Conservation (phyloP, 2,888 invertebrate genomes). For the Drosophila flavopinicola region DNA sequence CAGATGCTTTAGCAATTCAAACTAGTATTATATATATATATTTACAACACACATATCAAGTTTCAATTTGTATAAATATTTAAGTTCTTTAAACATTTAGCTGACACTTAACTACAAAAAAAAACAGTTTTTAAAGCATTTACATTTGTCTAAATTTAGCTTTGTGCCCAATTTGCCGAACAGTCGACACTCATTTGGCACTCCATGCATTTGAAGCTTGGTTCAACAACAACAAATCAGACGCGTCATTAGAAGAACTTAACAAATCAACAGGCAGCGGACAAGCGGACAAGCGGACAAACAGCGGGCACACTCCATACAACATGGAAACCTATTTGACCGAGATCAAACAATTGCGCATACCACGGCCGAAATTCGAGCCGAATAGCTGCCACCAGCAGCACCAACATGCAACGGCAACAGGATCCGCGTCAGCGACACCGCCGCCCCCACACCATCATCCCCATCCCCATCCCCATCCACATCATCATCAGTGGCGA, state of each 20-base stretch:
- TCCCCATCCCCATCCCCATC: slow-evolving; percentile 38
- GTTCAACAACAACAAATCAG: slow-evolving; percentile 63
- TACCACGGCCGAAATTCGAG: slow-evolving; percentile 92
- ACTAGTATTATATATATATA: too few relatives aligned
- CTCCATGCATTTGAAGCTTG: slow-evolving; percentile 45
- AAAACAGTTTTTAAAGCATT: background rate
- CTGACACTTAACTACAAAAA: background rate
- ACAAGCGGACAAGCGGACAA: slow-evolving; percentile 61
- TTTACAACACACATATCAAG: too few relatives aligned
- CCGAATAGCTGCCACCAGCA: slow-evolving; percentile 83
- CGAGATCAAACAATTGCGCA: slow-evolving; percentile 92
- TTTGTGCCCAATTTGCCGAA: slow-evolving; percentile 2
- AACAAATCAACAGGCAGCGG: slow-evolving; percentile 65
- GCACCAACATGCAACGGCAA: slow-evolving; percentile 58
- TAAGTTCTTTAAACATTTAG: too few relatives aligned
- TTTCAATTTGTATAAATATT: too few relatives aligned
- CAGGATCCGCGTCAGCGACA: slow-evolving; percentile 33
- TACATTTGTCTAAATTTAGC: slow-evolving; percentile 21
- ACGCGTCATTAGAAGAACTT: slow-evolving; percentile 57
- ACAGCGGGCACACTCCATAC: slow-evolving; percentile 9
- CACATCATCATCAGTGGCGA: slow-evolving; percentile 71
- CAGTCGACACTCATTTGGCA: slow-evolving; percentile 3
- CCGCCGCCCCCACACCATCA: slow-evolving; percentile 42
- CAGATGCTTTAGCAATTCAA: too few relatives aligned
- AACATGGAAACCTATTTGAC: slow-evolving; percentile 93